phyloP scores from a whole-genome alignment of 2,888 invertebrate genomes.

The Nyleta sp. region DNA sequence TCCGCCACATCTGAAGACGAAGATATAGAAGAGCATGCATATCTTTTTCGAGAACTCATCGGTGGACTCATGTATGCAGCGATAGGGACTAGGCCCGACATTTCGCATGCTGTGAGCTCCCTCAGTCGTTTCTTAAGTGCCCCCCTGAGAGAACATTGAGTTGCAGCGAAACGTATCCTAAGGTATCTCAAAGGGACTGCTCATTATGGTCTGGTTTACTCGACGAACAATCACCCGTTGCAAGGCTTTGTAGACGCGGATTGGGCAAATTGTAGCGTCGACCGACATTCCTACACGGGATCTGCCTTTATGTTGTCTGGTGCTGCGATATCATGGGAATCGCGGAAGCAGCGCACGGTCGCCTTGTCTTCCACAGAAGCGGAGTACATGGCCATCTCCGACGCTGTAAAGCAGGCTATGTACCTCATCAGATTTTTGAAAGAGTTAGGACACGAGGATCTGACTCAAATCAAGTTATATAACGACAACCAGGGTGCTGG shows the following conservation, averaged over 20 bases:
- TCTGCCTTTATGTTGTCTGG: neutral
- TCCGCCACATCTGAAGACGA: neutral
- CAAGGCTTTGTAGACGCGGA: neutral
- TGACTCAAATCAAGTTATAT: neutral
- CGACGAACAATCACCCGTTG: neutral
- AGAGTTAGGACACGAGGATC: neutral
- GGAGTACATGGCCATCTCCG: slow-evolving; percentile 11
- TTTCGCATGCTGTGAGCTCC: neutral
- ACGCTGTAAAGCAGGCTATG: neutral
- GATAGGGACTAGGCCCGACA: neutral
- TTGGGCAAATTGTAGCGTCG: slow-evolving; percentile 17
- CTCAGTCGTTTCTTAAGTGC: neutral
- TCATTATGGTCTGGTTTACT: neutral
- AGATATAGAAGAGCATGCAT: neutral
- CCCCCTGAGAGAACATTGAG: neutral
- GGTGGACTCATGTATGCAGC: neutral
- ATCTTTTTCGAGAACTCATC: neutral
- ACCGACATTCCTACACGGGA: slow-evolving; percentile 15
- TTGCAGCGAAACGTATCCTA: slow-evolving; percentile 8
- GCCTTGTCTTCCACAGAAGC: slow-evolving; percentile 18
- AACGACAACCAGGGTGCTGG: neutral
- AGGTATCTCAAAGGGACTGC: slow-evolving; percentile 1
- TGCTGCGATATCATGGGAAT: slow-evolving; percentile 9
- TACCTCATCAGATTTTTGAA: neutral
- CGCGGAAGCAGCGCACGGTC: slow-evolving; percentile 1